A percentile compares a stretch with the other conserved stretches of the same genome.
phyloP scores from a whole-genome alignment of 30 jellyfish, hydroid and myxozoan species.

The Cassiopea xamachana region DNA sequence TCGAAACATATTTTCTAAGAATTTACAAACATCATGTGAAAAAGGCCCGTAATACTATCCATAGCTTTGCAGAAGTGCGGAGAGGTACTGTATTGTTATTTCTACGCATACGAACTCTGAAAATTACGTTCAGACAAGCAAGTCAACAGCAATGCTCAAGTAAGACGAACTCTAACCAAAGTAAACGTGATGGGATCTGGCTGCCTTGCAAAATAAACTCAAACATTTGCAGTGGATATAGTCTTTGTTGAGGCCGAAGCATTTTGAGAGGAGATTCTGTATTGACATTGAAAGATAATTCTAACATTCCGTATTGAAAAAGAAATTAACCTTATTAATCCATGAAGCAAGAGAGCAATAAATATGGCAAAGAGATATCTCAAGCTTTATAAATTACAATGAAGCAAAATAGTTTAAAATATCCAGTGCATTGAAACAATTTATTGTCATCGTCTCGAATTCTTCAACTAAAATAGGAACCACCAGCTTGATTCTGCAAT shows the following conservation, averaged over 20 bases:
- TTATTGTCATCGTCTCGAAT: too few relatives aligned
- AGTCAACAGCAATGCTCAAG: neutral
- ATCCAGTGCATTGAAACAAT: too few relatives aligned
- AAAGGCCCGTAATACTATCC: neutral
- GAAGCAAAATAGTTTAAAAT: too few relatives aligned
- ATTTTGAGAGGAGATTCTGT: neutral
- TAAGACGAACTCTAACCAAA: neutral
- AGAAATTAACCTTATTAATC: neutral
- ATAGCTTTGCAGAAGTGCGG: neutral
- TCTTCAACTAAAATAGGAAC: too few relatives aligned
- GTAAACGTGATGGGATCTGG: slow-evolving; percentile 2
- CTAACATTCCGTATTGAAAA: neutral
- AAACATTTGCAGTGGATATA: neutral
- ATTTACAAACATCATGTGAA: neutral
- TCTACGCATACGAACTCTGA: neutral
- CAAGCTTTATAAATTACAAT: too few relatives aligned
- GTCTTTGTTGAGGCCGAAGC: neutral
- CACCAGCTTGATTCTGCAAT: too few relatives aligned
- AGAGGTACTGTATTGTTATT: neutral
- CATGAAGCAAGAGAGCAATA: neutral
- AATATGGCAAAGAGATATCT: neutral
- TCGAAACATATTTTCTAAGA: neutral
- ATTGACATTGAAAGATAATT: neutral
- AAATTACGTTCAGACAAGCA: neutral
- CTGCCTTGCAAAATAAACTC: neutral